phyloP scores from a whole-genome alignment of 2,888 invertebrate species.

The Sialis lutaria region DNA sequence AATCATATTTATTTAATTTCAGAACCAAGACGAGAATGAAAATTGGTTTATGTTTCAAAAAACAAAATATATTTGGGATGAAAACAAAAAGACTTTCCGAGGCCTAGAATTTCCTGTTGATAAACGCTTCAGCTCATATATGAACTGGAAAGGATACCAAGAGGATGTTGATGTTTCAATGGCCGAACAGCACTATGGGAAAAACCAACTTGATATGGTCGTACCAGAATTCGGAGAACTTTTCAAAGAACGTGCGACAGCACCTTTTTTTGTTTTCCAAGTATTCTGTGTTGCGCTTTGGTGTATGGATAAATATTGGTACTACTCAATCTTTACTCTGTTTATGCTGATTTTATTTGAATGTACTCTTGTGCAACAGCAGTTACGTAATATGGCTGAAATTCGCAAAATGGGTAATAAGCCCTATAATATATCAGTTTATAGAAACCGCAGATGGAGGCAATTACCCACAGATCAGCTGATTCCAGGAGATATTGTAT shows the following conservation, averaged over 20 bases:
- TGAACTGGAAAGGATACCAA: slow-evolving; percentile 71
- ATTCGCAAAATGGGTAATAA: slow-evolving; percentile 99
- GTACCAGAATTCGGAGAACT: slow-evolving; percentile 94
- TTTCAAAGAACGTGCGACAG: slow-evolving; percentile 94
- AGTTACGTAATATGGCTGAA: slow-evolving; percentile 94
- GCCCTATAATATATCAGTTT: slow-evolving; percentile 79
- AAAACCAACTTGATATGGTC: slow-evolving; percentile 74
- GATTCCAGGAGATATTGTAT: slow-evolving; percentile 92
- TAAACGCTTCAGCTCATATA: slow-evolving; percentile 49
- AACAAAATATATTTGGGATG: slow-evolving; percentile 85
- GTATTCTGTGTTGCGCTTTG: slow-evolving; percentile 96
- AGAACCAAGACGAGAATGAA: slow-evolving; percentile 31
- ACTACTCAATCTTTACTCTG: slow-evolving; percentile 91
- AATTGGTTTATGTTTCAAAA: slow-evolving; percentile 96
- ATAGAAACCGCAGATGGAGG: slow-evolving; percentile 82
- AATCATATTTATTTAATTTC: slow-evolving; percentile 9
- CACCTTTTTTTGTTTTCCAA: slow-evolving; percentile 99
- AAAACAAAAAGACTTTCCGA: slow-evolving; percentile 61
- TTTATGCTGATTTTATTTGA: slow-evolving; percentile 94
- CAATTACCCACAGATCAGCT: slow-evolving; percentile 72
- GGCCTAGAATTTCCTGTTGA: slow-evolving; percentile 75
- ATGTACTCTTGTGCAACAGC: slow-evolving; percentile 95
- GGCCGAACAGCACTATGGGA: slow-evolving; percentile 72
- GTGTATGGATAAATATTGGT: slow-evolving; percentile 99
- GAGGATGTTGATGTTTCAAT: slow-evolving; percentile 62